A percentile compares a stretch with the other conserved stretches of the same genome.
Evolutionary conservation across 2,113 vertebrate species (phyloP).

Genomic region (Amblyornis subalaris): DNA sequence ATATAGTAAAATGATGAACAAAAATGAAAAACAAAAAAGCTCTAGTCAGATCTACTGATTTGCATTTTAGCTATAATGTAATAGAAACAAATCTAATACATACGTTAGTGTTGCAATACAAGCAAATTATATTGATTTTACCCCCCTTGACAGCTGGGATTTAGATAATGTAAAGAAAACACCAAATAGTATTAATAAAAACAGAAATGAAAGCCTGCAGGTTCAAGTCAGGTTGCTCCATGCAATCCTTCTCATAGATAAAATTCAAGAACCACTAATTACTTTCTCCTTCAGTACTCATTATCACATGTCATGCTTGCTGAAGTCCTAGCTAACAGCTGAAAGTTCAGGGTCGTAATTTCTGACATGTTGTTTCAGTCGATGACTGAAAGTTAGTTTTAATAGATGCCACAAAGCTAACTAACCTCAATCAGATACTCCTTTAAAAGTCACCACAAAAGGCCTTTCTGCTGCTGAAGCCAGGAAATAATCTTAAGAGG

Average conservation of each 20-base stretch:
- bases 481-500: conserved; percentile 9
- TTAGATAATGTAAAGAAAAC: not conserved
- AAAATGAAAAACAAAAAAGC: not conserved
- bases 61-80: not conserved
- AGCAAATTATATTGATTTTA: not conserved
- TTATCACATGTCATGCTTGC: not conserved
- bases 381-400: not conserved
- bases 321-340: not conserved
- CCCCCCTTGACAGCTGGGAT: not conserved
- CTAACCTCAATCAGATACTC: not conserved
- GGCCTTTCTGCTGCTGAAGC: not conserved
- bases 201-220: not conserved
- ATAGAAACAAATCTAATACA: not conserved
- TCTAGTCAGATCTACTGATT: not conserved
- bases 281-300: conserved; percentile 31
- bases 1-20: not conserved
- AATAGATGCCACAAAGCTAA: conserved; percentile 7
- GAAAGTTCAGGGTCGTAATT: not conserved
- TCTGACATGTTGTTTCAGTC: not conserved
- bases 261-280: conserved; percentile 31
- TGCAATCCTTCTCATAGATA: not conserved
- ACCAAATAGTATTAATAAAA: not conserved
- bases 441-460: conserved; percentile 16
- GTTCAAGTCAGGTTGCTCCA: conserved; percentile 7
- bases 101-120: not conserved